Conservation (phyloP, 2,113 vertebrate genomes). For the Chloroceryle aenea region DNA sequence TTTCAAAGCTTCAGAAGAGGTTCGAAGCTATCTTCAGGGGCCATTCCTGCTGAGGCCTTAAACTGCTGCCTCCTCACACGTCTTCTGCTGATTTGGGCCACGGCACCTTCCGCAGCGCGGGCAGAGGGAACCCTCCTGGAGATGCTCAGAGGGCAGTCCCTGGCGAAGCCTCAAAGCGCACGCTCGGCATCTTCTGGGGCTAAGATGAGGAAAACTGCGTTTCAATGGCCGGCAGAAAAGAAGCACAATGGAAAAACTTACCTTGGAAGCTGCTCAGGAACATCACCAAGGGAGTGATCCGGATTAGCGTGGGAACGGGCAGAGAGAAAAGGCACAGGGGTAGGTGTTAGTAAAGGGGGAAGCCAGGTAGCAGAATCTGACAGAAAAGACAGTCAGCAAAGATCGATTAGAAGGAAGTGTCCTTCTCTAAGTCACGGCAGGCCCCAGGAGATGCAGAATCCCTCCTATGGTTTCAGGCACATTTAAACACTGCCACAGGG, state of each 20-base stretch:
- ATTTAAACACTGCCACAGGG: neutral
- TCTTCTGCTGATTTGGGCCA: slow-evolving; percentile 45
- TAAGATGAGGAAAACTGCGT: slow-evolving; percentile 79
- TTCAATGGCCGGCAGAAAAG: slow-evolving; percentile 45
- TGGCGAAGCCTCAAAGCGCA: slow-evolving; percentile 73
- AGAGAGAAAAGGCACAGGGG: neutral
- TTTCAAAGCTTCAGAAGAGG: slow-evolving; percentile 27
- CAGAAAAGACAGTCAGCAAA: neutral
- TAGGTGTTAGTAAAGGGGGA: neutral
- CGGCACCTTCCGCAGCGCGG: slow-evolving; percentile 10
- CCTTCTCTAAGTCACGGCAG: neutral
- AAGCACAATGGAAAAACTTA: slow-evolving; percentile 11
- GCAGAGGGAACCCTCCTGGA: slow-evolving; percentile 57
- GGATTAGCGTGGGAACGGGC: neutral
- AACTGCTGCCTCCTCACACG: slow-evolving; percentile 2
- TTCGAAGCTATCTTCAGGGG: slow-evolving; percentile 6
- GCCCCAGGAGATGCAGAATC: neutral
- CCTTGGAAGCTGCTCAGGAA: neutral
- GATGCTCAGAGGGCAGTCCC: slow-evolving; percentile 74
- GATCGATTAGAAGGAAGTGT: neutral
- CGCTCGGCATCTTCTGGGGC: slow-evolving; percentile 76
- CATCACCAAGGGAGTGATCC: neutral
- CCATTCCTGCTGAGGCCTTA: neutral
- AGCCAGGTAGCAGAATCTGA: neutral
- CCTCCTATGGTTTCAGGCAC: neutral